Evolutionary conservation across 2,113 vertebrate genomes (phyloP).

Genomic region (Raphicerus campestris): DNA sequence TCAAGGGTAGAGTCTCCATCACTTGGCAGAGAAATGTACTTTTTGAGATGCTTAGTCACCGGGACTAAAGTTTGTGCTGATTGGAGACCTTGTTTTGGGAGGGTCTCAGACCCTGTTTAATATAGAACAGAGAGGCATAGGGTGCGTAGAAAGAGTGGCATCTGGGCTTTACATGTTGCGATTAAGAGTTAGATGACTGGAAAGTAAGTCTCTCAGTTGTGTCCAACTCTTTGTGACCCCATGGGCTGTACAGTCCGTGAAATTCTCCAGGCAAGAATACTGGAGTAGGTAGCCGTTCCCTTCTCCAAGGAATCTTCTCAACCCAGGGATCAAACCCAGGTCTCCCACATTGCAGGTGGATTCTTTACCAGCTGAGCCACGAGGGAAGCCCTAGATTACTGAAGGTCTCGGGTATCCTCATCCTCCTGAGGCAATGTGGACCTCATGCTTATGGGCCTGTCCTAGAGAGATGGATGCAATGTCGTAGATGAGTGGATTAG

Average conservation of each 20-base stretch:
- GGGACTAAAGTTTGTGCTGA: background rate
- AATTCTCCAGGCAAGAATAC: background rate
- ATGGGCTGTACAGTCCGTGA: background rate
- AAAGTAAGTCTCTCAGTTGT: background rate
- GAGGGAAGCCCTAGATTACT: too few species aligned
- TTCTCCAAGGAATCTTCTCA: background rate
- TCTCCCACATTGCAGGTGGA: fast-evolving
- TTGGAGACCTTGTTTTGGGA: background rate
- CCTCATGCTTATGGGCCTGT: background rate
- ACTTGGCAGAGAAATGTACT: background rate
- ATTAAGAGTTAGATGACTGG: background rate
- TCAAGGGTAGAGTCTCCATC: background rate
- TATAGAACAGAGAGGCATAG: background rate
- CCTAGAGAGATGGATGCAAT: background rate
- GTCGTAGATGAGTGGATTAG: background rate
- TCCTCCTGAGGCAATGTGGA: background rate
- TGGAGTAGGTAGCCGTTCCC: background rate
- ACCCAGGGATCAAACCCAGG: background rate
- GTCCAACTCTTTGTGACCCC: background rate
- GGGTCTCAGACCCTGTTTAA: background rate
- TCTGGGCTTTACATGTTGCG: background rate
- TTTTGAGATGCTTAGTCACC: background rate
- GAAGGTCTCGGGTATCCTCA: background rate
- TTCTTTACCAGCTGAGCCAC: background rate
- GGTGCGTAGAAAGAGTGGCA: background rate